Evolutionary conservation across 1,140 invertebrate genomes (phyloP), one percentile per base, ranked within the genome.

Genomic region (Tetramorium parvispinum): DNA sequence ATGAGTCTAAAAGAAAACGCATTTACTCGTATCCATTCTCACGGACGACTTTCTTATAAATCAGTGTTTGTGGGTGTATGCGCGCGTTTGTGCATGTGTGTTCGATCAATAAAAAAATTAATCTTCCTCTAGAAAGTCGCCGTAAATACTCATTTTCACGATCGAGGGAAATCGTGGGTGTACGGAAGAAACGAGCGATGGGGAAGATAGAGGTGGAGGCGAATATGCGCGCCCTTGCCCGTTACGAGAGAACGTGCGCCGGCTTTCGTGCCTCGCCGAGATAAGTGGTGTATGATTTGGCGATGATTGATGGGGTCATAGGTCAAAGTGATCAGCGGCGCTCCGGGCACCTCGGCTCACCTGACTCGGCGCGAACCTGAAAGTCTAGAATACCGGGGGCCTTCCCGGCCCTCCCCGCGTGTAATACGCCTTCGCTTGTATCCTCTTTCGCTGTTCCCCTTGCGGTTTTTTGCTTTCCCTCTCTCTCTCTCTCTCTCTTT

Each of bases 281-380:
- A 92, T 94, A 94, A 95, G 93, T 92, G 91, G 93, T 94, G 93
- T 95, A 94, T 95, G 94, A 95, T 95, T 94, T 94, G 94, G 92
- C 92, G 94, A 94, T 94, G 94, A 95, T 94, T 94, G 94, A 95
- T 95, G 94, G 92, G 94, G 94, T 94, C 93, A 82, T 71, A 88
- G 94, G 93, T 94, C 93, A 93, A 94, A 94, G 93, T 94, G 93
- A 95, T 95, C 94, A 94, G 93, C 94, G 93, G 94, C 93, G 93
- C 94, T 93, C 92, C 93, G 90, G 94, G 94, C 93, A 92, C 90
- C 92, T 91, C 59, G 90, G 81, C 93, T 94, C 93, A 94, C 93
- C 94, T 94, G 92, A 94, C 93, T 68, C 77, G 37, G 21, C 59
- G 78, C 86, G 85, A 88, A 89, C 81, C 87, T 82, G 83, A 89